A percentile compares a stretch with the other conserved stretches of the same genome.
phyloP scores from a whole-genome alignment of 2,888 invertebrate species.

The Andricus curvator region DNA sequence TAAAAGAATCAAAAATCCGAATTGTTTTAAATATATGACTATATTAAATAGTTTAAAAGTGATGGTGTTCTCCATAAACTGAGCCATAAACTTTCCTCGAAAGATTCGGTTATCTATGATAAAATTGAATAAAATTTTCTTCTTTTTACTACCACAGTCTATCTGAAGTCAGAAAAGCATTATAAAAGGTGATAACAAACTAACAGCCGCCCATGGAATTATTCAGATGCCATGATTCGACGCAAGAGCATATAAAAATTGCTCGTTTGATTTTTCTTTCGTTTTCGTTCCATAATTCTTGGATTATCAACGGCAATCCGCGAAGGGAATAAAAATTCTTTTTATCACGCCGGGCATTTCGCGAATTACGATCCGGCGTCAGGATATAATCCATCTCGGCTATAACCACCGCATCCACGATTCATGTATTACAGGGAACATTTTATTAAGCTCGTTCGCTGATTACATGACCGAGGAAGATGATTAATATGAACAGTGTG shows the following conservation, averaged over 20 bases:
- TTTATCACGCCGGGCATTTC: slow-evolving; percentile 38
- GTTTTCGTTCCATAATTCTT: slow-evolving; percentile 23
- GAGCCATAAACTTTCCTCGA: not conserved
- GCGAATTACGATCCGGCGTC: slow-evolving; percentile 46
- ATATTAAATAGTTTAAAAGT: no score
- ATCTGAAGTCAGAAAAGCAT: slow-evolving; percentile 9
- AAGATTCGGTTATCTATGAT: not conserved
- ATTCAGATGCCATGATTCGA: slow-evolving; percentile 11
- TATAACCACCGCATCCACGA: slow-evolving; percentile 48
- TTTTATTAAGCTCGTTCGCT: slow-evolving; percentile 43
- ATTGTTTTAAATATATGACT: no score
- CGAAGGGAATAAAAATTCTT: slow-evolving; percentile 41
- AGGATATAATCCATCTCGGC: slow-evolving; percentile 49
- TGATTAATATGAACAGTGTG: not conserved
- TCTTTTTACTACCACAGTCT: slow-evolving; percentile 4
- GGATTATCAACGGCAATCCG: slow-evolving; percentile 29
- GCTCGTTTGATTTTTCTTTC: slow-evolving; percentile 25
- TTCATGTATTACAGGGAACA: slow-evolving; percentile 48
- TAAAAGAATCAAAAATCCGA: no score
- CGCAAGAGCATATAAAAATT: slow-evolving; percentile 24
- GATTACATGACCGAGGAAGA: not conserved
- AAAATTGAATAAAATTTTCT: slow-evolving; percentile 1
- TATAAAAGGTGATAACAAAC: slow-evolving; percentile 9
- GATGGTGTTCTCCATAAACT: no score
- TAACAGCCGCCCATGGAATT: slow-evolving; percentile 1